phyloP scores from a whole-genome alignment of 2,113 vertebrate species.

The Tenrec ecaudatus region DNA sequence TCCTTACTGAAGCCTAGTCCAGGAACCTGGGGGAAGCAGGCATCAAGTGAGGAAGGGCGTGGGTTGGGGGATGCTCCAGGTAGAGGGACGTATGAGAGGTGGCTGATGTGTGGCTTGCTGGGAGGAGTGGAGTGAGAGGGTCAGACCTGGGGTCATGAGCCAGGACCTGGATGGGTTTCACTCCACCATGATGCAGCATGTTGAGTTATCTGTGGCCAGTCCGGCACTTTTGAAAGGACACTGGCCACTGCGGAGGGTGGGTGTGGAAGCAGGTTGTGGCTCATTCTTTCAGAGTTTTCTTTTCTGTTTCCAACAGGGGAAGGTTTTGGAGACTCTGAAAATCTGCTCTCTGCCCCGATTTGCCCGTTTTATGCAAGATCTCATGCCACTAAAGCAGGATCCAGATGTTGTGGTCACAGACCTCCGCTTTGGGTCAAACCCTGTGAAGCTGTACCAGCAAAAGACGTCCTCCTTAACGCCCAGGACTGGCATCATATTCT shows the following conservation, averaged over 20 bases:
- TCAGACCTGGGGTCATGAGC: too few species aligned
- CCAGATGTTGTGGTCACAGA: slow-evolving; percentile 87
- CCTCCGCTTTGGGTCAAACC: slow-evolving; percentile 85
- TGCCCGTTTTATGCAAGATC: slow-evolving; percentile 81
- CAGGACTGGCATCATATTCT: slow-evolving; percentile 89
- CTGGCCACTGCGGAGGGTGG: fast-evolving
- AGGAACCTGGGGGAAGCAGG: too few species aligned
- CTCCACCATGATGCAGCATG: too few species aligned
- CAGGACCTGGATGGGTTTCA: fast-evolving
- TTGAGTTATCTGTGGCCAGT: not conserved
- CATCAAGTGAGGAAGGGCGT: fast-evolving
- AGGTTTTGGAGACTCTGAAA: slow-evolving; percentile 88
- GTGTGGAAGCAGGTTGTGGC: fast-evolving
- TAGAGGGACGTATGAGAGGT: too few species aligned
- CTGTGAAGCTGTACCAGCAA: slow-evolving; percentile 91
- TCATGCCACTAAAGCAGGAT: slow-evolving; percentile 59
- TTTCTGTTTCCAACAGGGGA: slow-evolving; percentile 85
- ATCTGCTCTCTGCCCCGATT: slow-evolving; percentile 88
- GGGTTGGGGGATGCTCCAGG: not conserved
- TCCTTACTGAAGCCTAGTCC: not conserved
- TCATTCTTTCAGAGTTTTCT: not conserved
- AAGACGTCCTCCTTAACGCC: slow-evolving; percentile 69
- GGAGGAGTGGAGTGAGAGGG: not conserved
- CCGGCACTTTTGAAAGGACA: not conserved
- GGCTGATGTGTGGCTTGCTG: not conserved